These are phyloP conservation scores for Onthophagus sagittarius DNA, from an alignment of 2,888 invertebrate genomes.

Conservation along the genomic window DNA sequence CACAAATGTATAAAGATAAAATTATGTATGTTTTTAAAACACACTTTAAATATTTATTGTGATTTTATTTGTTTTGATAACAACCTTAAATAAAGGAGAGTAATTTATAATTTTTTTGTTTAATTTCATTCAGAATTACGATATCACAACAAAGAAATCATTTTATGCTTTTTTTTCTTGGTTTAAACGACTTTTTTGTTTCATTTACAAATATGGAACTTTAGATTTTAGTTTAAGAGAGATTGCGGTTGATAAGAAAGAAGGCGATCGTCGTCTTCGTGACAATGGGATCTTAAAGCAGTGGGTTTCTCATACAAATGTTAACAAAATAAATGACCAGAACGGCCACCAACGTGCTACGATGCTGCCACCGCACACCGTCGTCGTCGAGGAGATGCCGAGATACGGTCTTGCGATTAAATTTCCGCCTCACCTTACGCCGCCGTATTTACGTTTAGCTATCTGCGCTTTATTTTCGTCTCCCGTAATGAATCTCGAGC, in stretches of 20 bases:
- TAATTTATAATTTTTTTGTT: too few species aligned
- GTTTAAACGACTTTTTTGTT: too few species aligned
- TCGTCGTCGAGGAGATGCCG: not conserved
- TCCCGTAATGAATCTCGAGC: not conserved
- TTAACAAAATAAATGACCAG: constrained; percentile 10
- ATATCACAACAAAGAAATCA: too few species aligned
- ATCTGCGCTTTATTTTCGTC: constrained; percentile 6
- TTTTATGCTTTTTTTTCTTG: too few species aligned
- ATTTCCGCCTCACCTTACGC: constrained; percentile 11
- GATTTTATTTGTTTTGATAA: too few species aligned
- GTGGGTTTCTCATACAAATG: constrained; percentile 8
- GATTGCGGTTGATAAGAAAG: not conserved
- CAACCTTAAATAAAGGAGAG: too few species aligned
- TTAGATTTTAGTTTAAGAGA: not conserved
- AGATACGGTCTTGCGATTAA: constrained; percentile 7
- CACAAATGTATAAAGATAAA: not conserved
- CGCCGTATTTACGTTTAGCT: constrained; percentile 12
- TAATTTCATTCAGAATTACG: too few species aligned
- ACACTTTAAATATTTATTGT: not conserved
- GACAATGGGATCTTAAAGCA: not conserved
- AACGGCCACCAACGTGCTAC: not conserved
- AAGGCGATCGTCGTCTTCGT: not conserved
- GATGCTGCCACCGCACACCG: not conserved
- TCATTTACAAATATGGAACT: not conserved
- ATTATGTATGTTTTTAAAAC: too few species aligned